Percentiles rank a stretch among this genome's conserved stretches.
These are phyloP conservation scores for Himantopus leucocephalus DNA, from an alignment of 2,113 vertebrate genomes.

Conservation along the genomic window DNA sequence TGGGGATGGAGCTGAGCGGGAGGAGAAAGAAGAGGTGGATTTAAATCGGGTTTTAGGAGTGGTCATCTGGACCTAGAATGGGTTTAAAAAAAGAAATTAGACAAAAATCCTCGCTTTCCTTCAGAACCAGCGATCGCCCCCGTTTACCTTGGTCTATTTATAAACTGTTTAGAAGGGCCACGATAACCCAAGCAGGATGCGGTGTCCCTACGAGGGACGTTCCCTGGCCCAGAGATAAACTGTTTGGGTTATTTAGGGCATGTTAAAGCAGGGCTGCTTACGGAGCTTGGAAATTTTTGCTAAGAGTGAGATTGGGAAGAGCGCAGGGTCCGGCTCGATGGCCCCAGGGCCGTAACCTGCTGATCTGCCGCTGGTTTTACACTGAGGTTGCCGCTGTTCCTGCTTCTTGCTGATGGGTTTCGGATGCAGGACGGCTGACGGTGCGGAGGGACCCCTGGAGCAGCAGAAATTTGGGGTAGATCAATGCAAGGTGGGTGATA, in stretches of 20 bases:
- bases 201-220: background rate
- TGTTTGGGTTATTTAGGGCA: constrained; percentile 26
- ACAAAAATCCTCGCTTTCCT: background rate
- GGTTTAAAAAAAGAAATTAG: background rate
- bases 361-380: background rate
- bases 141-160: constrained; percentile 24
- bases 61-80: rapidly evolving
- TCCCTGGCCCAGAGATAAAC: constrained; percentile 14
- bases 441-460: background rate
- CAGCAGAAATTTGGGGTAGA: background rate
- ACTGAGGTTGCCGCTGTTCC: rapidly evolving
- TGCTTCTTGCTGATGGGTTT: background rate
- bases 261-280: background rate
- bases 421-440: background rate
- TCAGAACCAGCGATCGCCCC: background rate
- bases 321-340: rapidly evolving
- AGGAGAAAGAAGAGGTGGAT: background rate
- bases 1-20: background rate
- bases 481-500: background rate
- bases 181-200: constrained; percentile 11
- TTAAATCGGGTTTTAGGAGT: background rate
- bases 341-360: background rate
- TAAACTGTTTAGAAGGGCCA: constrained; percentile 55
- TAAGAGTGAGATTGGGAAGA: background rate
- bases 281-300: background rate